Evolutionary conservation across 2,797 vertebrate genomes (phyloP), one percentile per base, ranked within the genome.

Genomic region (Steatocranus sp.): DNA sequence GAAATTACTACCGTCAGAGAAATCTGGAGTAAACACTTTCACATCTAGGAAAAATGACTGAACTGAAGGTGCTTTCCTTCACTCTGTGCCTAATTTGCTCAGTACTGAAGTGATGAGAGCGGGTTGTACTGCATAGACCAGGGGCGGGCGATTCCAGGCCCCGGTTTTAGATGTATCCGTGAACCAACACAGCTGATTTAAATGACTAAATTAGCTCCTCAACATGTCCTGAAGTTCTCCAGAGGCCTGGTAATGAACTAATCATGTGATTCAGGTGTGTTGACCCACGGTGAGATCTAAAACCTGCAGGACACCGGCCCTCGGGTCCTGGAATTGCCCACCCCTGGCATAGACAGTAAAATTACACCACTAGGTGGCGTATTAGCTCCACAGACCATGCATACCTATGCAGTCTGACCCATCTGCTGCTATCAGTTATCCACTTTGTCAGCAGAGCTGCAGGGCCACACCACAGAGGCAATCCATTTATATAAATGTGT

Each of bases 341-440:
- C n/a, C n/a, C n/a, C n/a, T n/a, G n/a, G 25, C 18, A n/a, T 8
- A 5, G 23, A 48, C 23, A 30, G 27, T 48, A 73, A 30, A 30
- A 1, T 32, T 30, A 4, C 1, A 27, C 91, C 95, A 94, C 92
- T 92, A 95, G 95, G 82, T 94, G 95, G 92, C 83, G 53, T 2
- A 7, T 34, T 75, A 66, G 73, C 27, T 80, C 90, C 88, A 94
- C 74, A 27, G 18, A 87, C 48, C 20, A 15, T 7, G 53, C 34
- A 14, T 73, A 49, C 17, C 25, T 48, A 12, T 12, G 2, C 18
- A 20, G 11, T 25, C 20, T 11, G 11, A 5, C 27, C 83, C 77
- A 84, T 88, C 90, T 82, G 76, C 82, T 50, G 1, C 51, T 5
- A 85, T 89, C 83, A 82, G 15, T 88, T 83, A 84, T 56, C 76